Percentiles rank a stretch among this genome's conserved stretches.
Evolutionary conservation across 2,113 vertebrate species (phyloP).

Genomic region (Melanerpes formicivorus): DNA sequence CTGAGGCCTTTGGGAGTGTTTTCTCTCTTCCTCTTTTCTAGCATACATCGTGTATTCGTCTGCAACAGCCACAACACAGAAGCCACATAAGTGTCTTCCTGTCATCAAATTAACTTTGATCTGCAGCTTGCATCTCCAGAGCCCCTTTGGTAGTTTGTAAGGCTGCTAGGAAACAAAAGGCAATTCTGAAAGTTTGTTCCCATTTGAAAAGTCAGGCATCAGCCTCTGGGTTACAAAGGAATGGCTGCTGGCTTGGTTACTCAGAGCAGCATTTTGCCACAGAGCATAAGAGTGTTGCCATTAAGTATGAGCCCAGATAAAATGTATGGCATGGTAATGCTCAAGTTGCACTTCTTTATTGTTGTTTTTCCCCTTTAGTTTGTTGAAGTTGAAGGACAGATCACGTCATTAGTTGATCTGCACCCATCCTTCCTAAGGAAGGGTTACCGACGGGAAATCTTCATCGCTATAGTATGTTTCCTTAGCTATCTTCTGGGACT

Average conservation of each 20-base stretch:
- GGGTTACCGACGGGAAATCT: constrained; percentile 98
- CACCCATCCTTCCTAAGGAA: constrained; percentile 98
- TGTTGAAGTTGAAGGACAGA: constrained; percentile 99
- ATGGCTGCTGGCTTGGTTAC: not conserved
- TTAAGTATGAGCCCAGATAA: not conserved
- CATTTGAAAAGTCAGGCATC: not conserved
- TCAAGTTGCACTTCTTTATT: not conserved
- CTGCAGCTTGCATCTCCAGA: not conserved
- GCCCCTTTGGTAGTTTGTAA: not conserved
- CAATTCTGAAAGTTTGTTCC: constrained; percentile 5
- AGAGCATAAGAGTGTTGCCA: not conserved
- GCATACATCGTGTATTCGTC: not conserved
- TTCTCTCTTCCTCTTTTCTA: not conserved
- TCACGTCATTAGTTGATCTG: constrained; percentile 99
- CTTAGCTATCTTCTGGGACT: constrained; percentile 98
- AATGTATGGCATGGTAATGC: not conserved
- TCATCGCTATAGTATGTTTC: constrained; percentile 93
- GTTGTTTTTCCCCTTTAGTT: constrained; percentile 78
- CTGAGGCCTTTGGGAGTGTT: not conserved
- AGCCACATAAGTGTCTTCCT: not conserved
- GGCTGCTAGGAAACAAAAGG: not conserved
- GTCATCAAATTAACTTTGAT: not conserved
- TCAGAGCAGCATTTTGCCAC: not conserved
- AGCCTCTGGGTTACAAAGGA: not conserved
- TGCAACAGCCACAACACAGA: not conserved